phyloP scores from a whole-genome alignment of 2,797 vertebrate genomes.

The Pelobates cultripes region DNA sequence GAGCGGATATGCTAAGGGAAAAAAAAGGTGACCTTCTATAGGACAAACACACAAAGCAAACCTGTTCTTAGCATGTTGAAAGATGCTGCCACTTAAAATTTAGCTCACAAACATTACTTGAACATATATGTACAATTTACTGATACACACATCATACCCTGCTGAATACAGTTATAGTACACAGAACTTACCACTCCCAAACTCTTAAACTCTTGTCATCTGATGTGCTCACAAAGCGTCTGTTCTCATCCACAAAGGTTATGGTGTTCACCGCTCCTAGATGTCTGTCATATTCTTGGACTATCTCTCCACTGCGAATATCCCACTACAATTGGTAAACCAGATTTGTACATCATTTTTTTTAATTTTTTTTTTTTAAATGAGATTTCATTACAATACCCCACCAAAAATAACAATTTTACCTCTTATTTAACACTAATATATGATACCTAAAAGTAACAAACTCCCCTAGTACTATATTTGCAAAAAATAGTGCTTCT shows the following conservation, averaged over 20 bases:
- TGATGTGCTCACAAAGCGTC: constrained; percentile 96
- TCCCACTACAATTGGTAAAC: constrained; percentile 81
- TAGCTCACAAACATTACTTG: background rate
- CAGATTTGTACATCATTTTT: background rate
- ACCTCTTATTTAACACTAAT: too few species aligned
- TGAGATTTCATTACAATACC: too few species aligned
- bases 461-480: too few species aligned
- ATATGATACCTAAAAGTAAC: too few species aligned
- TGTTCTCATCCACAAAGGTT: constrained; percentile 97
- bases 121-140: too few species aligned
- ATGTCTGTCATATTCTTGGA: constrained; percentile 96
- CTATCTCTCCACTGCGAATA: constrained; percentile 90
- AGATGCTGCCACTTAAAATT: background rate
- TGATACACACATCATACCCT: too few species aligned
- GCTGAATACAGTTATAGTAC: background rate
- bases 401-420: too few species aligned
- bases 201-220: constrained; percentile 97
- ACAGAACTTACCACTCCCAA: constrained; percentile 92
- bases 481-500: too few species aligned
- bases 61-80: background rate
- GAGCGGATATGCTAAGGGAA: background rate
- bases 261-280: constrained; percentile 99
- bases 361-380: too few species aligned
- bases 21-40: constrained; percentile 3
- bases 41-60: constrained; percentile 12